Percentiles rank a stretch among this genome's conserved stretches.
phyloP scores from a whole-genome alignment of 1,140 invertebrate genomes.

The Pseudomyrmex cubaensis region DNA sequence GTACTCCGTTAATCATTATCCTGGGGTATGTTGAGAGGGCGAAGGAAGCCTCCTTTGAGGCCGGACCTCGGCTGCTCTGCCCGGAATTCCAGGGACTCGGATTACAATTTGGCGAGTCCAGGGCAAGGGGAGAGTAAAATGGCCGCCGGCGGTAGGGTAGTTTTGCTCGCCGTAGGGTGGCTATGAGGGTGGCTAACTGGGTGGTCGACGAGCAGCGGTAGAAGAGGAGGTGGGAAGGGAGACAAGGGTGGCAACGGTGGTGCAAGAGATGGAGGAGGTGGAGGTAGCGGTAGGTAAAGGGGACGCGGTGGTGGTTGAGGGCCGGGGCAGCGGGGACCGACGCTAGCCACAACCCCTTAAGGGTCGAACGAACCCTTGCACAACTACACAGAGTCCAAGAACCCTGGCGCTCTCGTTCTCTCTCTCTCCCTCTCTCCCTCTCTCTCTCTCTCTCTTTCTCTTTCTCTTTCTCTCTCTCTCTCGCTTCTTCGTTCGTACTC shows the following conservation, averaged over 20 bases:
- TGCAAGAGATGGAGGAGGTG: constrained; percentile 67
- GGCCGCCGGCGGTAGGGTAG: constrained; percentile 83
- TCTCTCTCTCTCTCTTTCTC: constrained; percentile 36
- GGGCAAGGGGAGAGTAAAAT: constrained; percentile 83
- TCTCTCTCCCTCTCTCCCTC: constrained; percentile 29
- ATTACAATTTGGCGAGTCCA: constrained; percentile 84
- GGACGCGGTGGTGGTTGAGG: constrained; percentile 71
- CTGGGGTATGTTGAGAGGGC: constrained; percentile 75
- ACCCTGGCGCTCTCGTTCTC: constrained; percentile 52
- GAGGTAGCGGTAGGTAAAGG: constrained; percentile 67
- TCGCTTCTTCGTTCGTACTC: constrained; percentile 23
- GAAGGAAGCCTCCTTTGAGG: constrained; percentile 80
- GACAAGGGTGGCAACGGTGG: constrained; percentile 43
- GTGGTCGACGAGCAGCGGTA: constrained; percentile 78
- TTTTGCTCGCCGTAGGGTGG: constrained; percentile 77
- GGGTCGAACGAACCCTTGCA: constrained; percentile 85
- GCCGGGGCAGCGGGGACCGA: constrained; percentile 74
- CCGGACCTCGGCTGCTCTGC: constrained; percentile 78
- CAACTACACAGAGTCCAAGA: constrained; percentile 79
- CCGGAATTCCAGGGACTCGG: constrained; percentile 80
- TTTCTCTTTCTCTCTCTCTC: constrained; percentile 25
- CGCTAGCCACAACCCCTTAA: constrained; percentile 86
- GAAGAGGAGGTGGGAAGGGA: constrained; percentile 53
- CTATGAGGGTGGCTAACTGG: constrained; percentile 81
- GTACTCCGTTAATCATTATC: constrained; percentile 76